Conservation (phyloP, 1,140 invertebrate species). For the Trichoplusia ni region DNA sequence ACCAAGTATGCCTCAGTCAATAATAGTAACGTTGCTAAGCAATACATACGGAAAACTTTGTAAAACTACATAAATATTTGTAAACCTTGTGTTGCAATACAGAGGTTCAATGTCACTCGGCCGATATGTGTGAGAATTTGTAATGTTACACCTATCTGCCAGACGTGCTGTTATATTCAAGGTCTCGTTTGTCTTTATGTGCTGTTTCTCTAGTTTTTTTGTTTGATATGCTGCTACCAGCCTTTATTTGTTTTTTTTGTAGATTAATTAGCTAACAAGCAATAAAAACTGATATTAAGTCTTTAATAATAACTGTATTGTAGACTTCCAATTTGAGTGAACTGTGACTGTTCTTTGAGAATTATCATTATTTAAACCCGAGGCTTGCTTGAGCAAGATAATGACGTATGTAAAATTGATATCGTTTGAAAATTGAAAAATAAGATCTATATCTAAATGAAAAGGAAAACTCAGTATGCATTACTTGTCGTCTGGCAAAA, state of each 20-base stretch:
- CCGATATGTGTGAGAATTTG: slow-evolving; percentile 13
- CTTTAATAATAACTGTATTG: background rate
- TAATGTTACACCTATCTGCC: slow-evolving; percentile 19
- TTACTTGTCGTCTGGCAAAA: slow-evolving; percentile 11
- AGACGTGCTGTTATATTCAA: slow-evolving; percentile 6
- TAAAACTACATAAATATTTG: slow-evolving; percentile 6
- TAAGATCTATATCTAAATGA: slow-evolving; percentile 13
- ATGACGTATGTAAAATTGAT: no score
- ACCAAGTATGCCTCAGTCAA: slow-evolving; percentile 23
- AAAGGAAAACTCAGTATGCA: slow-evolving; percentile 9
- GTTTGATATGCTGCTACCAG: slow-evolving; percentile 16
- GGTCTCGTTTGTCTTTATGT: slow-evolving; percentile 28
- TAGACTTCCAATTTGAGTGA: no score
- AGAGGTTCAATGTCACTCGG: slow-evolving; percentile 29
- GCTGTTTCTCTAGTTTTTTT: slow-evolving; percentile 7
- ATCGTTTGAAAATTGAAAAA: no score
- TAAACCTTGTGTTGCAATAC: slow-evolving; percentile 12
- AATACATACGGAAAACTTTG: slow-evolving; percentile 33
- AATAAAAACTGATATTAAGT: background rate
- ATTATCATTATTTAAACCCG: no score
- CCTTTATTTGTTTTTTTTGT: slow-evolving; percentile 5
- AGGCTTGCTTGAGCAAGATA: no score
- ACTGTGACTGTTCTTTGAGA: no score
- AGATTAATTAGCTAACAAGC: background rate
- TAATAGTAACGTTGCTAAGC: slow-evolving; percentile 33